Percentiles rank a stretch among this genome's conserved stretches.
Conservation (phyloP, 2,113 vertebrate species). For the Corapipo altera region DNA sequence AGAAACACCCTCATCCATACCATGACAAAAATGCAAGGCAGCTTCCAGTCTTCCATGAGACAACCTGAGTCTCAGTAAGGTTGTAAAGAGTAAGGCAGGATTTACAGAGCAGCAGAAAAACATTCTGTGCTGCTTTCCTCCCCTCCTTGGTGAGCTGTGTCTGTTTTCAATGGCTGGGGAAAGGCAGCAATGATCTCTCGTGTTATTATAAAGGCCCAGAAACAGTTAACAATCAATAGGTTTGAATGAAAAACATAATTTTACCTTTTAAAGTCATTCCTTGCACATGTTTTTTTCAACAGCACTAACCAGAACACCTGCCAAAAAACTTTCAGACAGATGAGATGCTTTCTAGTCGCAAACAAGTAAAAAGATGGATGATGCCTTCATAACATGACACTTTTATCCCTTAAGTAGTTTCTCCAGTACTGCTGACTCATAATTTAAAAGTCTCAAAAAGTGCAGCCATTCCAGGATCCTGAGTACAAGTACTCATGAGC, state of each 20-base stretch:
- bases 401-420: background rate
- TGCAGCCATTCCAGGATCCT: background rate
- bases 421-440: background rate
- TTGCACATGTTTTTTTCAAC: background rate
- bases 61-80: background rate
- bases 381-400: background rate
- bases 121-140: background rate
- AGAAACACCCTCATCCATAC: background rate
- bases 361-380: background rate
- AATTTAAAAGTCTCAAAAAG: background rate
- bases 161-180: background rate
- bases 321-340: conserved; percentile 14
- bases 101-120: background rate
- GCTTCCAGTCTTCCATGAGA: background rate
- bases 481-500: background rate
- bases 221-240: background rate
- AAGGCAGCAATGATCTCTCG: background rate
- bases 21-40: background rate
- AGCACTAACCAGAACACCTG: background rate
- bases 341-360: background rate
- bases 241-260: background rate
- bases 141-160: background rate
- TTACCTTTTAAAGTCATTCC: background rate
- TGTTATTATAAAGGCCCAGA: background rate
- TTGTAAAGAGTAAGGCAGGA: background rate